Evolutionary conservation across 2,888 invertebrate genomes (phyloP).

Genomic region (Pseudococcus viburni): DNA sequence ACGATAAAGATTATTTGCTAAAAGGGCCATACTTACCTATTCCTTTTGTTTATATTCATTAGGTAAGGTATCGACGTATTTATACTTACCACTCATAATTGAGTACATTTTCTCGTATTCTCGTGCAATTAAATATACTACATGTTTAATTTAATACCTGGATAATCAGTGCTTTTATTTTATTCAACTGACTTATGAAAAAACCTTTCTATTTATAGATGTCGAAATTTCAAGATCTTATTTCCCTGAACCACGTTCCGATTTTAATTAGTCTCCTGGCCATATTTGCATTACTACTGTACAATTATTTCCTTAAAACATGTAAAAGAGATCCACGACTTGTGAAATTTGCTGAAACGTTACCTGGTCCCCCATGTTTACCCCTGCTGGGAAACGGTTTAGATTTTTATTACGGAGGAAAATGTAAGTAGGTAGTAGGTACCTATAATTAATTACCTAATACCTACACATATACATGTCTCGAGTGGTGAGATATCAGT

Average conservation of each 20-base stretch:
- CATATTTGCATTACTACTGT: neutral
- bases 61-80: too few relatives aligned
- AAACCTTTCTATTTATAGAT: neutral
- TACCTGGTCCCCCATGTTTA: slow-evolving; percentile 45
- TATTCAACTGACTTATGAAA: neutral
- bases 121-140: too few relatives aligned
- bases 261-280: neutral
- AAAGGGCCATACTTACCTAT: too few relatives aligned
- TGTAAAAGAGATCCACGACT: slow-evolving; percentile 11
- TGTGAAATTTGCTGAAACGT: slow-evolving; percentile 49
- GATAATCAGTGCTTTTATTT: too few relatives aligned
- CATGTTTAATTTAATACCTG: too few relatives aligned
- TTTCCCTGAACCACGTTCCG: neutral
- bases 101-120: too few relatives aligned
- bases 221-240: slow-evolving; percentile 21
- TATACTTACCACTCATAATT: too few relatives aligned
- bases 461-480: neutral
- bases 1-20: too few relatives aligned
- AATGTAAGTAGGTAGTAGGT: neutral
- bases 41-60: too few relatives aligned
- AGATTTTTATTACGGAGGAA: slow-evolving; percentile 39
- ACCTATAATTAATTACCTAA: neutral
- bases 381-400: slow-evolving; percentile 52
- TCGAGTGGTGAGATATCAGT: neutral
- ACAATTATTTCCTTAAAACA: neutral